These are phyloP conservation scores for Empidonax traillii DNA, from an alignment of 2,113 vertebrate genomes.

Conservation along the genomic window DNA sequence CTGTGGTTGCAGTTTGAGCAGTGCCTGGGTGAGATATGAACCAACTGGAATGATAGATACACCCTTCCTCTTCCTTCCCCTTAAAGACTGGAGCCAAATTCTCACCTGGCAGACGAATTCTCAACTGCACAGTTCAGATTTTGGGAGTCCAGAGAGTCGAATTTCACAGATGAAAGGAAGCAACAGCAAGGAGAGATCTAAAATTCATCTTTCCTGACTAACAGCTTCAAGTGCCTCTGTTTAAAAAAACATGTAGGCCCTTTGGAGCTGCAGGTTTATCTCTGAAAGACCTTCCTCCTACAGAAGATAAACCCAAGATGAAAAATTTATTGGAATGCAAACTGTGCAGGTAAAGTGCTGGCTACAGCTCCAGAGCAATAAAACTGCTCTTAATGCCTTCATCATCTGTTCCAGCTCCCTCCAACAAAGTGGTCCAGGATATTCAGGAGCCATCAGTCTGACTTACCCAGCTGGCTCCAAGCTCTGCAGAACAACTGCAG, in stretches of 20 bases:
- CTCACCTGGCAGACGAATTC: neutral
- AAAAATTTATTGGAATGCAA: slow-evolving; percentile 18
- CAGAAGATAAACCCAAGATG: neutral
- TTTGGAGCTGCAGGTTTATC: neutral
- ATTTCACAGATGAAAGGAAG: neutral
- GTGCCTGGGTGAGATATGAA: neutral
- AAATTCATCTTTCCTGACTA: neutral
- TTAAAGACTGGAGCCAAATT: neutral
- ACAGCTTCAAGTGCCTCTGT: neutral
- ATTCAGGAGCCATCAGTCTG: neutral
- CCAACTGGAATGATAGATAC: neutral
- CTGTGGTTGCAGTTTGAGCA: neutral
- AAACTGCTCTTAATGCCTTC: neutral
- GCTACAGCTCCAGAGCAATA: slow-evolving; percentile 1
- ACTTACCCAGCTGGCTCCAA: neutral
- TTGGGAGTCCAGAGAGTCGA: neutral
- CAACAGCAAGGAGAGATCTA: neutral
- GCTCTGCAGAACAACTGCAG: neutral
- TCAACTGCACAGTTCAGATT: neutral
- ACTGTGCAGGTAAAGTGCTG: neutral
- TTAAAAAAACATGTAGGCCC: slow-evolving; percentile 1
- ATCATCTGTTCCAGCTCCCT: neutral
- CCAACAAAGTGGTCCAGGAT: neutral
- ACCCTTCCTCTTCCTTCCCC: neutral
- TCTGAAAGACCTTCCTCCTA: neutral